Base-by-base conservation (phyloP, 2,113 vertebrate genomes). In the Periophthalmus modestus region DNA sequence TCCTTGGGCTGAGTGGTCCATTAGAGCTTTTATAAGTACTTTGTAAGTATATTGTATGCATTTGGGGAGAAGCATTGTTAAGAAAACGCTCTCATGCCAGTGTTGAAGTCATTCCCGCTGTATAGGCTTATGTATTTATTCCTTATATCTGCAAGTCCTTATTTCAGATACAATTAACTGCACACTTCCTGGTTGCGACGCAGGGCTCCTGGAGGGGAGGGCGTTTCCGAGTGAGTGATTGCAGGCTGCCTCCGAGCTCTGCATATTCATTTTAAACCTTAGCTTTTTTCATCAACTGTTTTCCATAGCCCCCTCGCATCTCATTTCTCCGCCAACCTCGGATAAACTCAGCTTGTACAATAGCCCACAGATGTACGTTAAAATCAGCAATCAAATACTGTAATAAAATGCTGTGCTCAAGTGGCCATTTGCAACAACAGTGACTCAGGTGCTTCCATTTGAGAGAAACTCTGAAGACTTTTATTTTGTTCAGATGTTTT, bases 111-210 rank as follows among this genome's bases (percentile, higher is more conserved):
- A 59, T 47, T 73, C 28, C 18, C 1, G 7, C 16, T 39, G 19
- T 65, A 6, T 46, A 48, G 1, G 65, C 72, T 15, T 66, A 66
- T 68, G 3, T 46, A 33, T 63, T 3, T 46, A 59, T 58, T 19
- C 11, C 65, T 16, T 63, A 66, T 16, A 46, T 61, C 39, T 36
- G 52, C 43, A 15, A 54, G 68, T 58, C 47, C 57, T 72, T 62
- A 66, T 81, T 84, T 80, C 48, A 66, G 65, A 21, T 57, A 63
- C 66, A 83, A 80, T 81, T 81, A 85, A 73, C 43, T 67, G 50
- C 66, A 71, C 65, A 66, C 57, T 70, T 74, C 16, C 10, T 68
- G 62, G 73, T 68, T 66, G 68, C 82, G 50, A 76, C 77, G 75
- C 33, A 1, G 69, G 77, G 67, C 46, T 79, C 69, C 85, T 78